Evolutionary conservation across 1,140 invertebrate genomes (phyloP), one percentile per base, ranked within the genome.

Genomic region (Drosophila burlai): DNA sequence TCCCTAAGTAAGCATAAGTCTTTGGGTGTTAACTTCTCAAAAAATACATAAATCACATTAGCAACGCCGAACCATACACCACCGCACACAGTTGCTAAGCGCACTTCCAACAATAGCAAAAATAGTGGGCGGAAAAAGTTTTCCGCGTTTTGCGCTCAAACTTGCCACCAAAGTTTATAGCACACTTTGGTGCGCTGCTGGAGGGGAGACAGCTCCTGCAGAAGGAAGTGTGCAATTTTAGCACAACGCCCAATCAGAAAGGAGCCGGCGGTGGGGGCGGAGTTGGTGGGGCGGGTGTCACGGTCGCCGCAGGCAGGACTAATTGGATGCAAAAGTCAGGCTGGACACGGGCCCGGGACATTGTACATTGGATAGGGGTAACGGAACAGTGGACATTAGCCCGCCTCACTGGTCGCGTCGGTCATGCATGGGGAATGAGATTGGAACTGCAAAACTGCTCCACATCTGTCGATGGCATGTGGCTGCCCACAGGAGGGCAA

Each of bases 321-420:
- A 87, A 87, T 87, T 87, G 83, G 84, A 78, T 65, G 65, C 74
- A 77, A 78, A 71, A 78, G 76, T 72, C 76, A 60, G 52, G 2
- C 31, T 36, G 63, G 67, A 71, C 63, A 71, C 47, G 62, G 62
- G 29, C 36, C 40, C 46, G 38, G 69, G 43, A 60, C 42, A 60
- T 63, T 65, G 73, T 34, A 64, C 52, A 68, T 46, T 26, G 65
- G 43, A 55, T 31, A 60, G 69, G 18, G 72, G 21, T 42, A 50
- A 47, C 46, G 49, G 69, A 50, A 60, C 42, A 62, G 71, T 69
- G 81, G 63, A 89, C 84, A 89, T 81, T 83, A 83, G 76, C 73
- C 64, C 74, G 84, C 65, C 62, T 52, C 54, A 52, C 24, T 61
- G 69, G 67, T 61, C 54, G 67, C 15, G 64, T 67, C 40, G 62